These are phyloP conservation scores for Belonocnema kinseyi DNA, from an alignment of 1,140 invertebrate species.

Conservation along the genomic window DNA sequence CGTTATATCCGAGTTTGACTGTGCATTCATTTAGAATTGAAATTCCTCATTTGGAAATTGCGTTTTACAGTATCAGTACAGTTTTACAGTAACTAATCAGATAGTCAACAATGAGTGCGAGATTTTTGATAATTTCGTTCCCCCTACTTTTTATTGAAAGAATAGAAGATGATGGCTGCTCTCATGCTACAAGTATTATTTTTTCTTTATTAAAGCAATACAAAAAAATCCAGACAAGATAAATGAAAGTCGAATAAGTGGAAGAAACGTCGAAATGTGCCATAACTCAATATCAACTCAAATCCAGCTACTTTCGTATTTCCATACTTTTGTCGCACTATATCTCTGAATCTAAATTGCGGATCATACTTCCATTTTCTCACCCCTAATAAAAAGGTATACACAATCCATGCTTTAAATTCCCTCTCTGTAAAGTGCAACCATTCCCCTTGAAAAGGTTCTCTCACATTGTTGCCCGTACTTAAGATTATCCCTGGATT, in stretches of 20 bases:
- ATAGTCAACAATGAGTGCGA: too few species aligned
- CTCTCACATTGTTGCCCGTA: constrained; percentile 13
- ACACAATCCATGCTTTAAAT: constrained; percentile 19
- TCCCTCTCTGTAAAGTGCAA: constrained; percentile 14
- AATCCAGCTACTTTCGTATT: neutral
- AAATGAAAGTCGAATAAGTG: neutral
- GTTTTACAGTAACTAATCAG: too few species aligned
- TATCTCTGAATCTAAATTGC: constrained; percentile 3
- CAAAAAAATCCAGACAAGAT: too few species aligned
- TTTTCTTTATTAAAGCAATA: too few species aligned
- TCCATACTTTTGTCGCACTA: neutral
- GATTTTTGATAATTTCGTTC: too few species aligned
- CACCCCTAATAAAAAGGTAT: constrained; percentile 8
- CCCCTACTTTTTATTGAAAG: too few species aligned
- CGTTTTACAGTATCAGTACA: too few species aligned
- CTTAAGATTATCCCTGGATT: constrained; percentile 22
- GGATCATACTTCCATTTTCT: constrained; percentile 12
- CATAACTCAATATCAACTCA: constrained; percentile 13
- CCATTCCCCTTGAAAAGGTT: neutral
- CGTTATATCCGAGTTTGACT: too few species aligned
- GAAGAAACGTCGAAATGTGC: neutral
- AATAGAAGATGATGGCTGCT: too few species aligned
- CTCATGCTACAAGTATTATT: too few species aligned
- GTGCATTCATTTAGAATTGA: too few species aligned
- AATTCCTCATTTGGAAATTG: too few species aligned